Conservation (phyloP, 2,888 invertebrate genomes). For the Euphydryas editha region DNA sequence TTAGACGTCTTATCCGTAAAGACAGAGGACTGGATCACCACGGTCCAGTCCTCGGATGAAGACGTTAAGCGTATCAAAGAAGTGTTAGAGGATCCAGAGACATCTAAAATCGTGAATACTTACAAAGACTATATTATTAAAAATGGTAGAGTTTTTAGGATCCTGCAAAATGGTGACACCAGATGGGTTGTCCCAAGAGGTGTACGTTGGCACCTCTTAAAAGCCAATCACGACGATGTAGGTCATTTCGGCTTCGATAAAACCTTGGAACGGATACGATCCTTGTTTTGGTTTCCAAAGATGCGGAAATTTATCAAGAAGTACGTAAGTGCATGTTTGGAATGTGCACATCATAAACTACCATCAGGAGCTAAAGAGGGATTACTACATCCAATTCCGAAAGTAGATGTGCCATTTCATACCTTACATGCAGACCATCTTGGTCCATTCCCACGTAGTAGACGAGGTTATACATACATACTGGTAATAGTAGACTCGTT, state of each 20-base stretch:
- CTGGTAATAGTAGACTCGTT: slow-evolving; percentile 39
- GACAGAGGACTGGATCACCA: too few relatives aligned
- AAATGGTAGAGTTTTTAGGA: neutral
- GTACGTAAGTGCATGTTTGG: slow-evolving; percentile 38
- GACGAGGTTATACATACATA: slow-evolving; percentile 35
- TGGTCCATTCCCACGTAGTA: slow-evolving; percentile 39
- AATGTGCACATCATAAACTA: slow-evolving; percentile 24
- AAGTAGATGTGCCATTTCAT: slow-evolving; percentile 39
- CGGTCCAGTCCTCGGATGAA: too few relatives aligned
- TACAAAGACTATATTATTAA: neutral
- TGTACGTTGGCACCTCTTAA: slow-evolving; percentile 43
- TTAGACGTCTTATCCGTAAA: too few relatives aligned
- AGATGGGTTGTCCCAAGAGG: slow-evolving; percentile 44
- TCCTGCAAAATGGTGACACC: neutral
- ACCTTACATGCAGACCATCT: slow-evolving; percentile 47
- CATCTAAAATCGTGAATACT: slow-evolving; percentile 17
- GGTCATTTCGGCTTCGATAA: slow-evolving; percentile 43
- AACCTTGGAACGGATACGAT: slow-evolving; percentile 21
- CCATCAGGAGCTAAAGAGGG: slow-evolving; percentile 37
- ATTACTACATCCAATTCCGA: slow-evolving; percentile 42
- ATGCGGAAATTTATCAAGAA: slow-evolving; percentile 42
- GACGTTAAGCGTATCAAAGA: too few relatives aligned
- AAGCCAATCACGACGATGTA: slow-evolving; percentile 43
- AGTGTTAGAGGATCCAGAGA: too few relatives aligned
- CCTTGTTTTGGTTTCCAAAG: slow-evolving; percentile 43